These are phyloP conservation scores for Poecilobothrus nobilitatus DNA, from an alignment of 2,888 invertebrate species.

Conservation along the genomic window DNA sequence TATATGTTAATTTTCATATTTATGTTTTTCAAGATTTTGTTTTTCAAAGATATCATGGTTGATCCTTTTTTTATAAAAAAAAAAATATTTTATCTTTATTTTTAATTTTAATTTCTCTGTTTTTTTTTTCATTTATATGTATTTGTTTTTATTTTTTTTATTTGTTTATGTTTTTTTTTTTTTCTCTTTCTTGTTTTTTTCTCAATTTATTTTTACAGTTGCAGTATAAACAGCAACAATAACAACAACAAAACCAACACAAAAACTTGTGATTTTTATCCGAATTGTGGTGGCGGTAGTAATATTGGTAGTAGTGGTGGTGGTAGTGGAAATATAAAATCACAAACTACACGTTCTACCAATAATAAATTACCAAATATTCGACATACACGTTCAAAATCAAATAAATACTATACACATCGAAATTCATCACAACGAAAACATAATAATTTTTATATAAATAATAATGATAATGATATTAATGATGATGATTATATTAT, in stretches of 20 bases:
- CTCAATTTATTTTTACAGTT: constrained; percentile 31
- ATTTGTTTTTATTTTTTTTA: constrained; percentile 13
- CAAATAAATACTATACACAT: constrained; percentile 18
- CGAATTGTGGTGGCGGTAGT: constrained; percentile 39
- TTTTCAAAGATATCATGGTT: too few relatives aligned
- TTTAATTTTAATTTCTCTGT: neutral
- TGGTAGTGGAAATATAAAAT: constrained; percentile 13
- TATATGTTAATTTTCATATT: too few relatives aligned
- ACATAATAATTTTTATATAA: neutral
- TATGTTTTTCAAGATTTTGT: too few relatives aligned
- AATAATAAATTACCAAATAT: constrained; percentile 2
- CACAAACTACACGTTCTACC: constrained; percentile 7
- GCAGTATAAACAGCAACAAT: constrained; percentile 10
- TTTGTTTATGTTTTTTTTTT: constrained; percentile 20
- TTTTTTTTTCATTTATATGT: neutral
- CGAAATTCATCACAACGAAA: constrained; percentile 9
- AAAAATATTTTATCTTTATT: neutral
- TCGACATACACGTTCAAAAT: constrained; percentile 23
- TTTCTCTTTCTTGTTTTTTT: constrained; percentile 21
- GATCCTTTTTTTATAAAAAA: too few relatives aligned
- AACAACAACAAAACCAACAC: constrained; percentile 34
- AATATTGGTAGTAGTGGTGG: neutral
- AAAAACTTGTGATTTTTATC: constrained; percentile 56
- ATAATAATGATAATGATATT: neutral
- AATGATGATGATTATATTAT: neutral